A percentile compares a stretch with the other conserved stretches of the same genome.
Evolutionary conservation across 1,140 invertebrate genomes (phyloP).

Genomic region (Rhopalosiphum padi): DNA sequence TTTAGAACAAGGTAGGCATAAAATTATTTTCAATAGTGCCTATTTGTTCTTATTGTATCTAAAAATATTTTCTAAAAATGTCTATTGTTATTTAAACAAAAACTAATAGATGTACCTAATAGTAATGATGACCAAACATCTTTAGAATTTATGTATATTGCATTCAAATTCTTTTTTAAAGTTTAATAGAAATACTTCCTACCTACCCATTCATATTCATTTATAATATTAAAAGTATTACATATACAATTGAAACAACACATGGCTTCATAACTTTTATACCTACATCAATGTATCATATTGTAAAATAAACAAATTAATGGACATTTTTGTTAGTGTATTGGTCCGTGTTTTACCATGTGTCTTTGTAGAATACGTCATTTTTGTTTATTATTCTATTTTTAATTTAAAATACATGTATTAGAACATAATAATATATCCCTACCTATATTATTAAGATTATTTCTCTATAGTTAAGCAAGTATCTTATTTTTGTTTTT

Average conservation of each 20-base stretch:
- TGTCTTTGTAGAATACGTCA: neutral
- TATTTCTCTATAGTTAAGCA: neutral
- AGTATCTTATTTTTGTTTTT: neutral
- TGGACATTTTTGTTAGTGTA: neutral
- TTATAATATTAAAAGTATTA: neutral
- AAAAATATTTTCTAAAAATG: neutral
- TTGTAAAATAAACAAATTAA: neutral
- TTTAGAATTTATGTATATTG: neutral
- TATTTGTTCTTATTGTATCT: neutral
- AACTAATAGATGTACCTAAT: neutral
- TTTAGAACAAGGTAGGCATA: neutral
- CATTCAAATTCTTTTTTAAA: neutral
- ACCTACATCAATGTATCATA: neutral
- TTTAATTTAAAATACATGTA: neutral
- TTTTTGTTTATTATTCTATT: constrained; percentile 9
- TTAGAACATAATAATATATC: neutral
- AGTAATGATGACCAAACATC: neutral
- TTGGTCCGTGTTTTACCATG: neutral
- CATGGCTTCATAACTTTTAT: neutral
- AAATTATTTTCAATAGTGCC: neutral
- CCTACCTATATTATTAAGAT: neutral
- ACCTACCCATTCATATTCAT: neutral
- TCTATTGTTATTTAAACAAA: neutral
- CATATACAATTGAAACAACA: neutral
- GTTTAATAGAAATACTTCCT: neutral